Evolutionary conservation across 2,797 vertebrate species (phyloP).

Genomic region (Salmo trutta): DNA sequence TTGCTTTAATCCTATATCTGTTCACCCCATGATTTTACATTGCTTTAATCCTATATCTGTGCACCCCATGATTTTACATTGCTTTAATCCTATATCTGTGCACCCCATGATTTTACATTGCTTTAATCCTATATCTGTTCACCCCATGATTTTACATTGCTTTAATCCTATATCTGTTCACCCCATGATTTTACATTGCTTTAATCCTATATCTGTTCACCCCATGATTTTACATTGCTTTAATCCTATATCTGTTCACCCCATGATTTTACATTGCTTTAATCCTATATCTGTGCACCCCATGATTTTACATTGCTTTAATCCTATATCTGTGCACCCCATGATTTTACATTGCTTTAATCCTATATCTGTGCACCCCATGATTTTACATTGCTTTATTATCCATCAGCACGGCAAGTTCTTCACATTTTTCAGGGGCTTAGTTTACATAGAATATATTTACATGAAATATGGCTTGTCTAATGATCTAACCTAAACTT

Average conservation of each 20-base stretch:
- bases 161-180: not conserved
- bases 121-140: no score
- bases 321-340: no score
- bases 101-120: no score
- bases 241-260: no score
- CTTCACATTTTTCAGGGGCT: not conserved
- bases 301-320: conserved; percentile 1
- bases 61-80: not conserved
- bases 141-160: not conserved
- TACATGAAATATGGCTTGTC: conserved; percentile 16
- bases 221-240: no score
- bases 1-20: no score
- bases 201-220: not conserved
- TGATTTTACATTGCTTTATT: not conserved
- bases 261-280: not conserved
- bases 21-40: not conserved
- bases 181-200: not conserved
- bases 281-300: not conserved
- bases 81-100: not conserved
- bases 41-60: not conserved
- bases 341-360: no score
- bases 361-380: no score
- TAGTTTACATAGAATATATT: not conserved
- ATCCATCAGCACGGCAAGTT: not conserved
- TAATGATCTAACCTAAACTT: conserved; percentile 11